These are phyloP conservation scores for Pholis gunnellus DNA, from an alignment of 2,113 vertebrate genomes.

Conservation along the genomic window DNA sequence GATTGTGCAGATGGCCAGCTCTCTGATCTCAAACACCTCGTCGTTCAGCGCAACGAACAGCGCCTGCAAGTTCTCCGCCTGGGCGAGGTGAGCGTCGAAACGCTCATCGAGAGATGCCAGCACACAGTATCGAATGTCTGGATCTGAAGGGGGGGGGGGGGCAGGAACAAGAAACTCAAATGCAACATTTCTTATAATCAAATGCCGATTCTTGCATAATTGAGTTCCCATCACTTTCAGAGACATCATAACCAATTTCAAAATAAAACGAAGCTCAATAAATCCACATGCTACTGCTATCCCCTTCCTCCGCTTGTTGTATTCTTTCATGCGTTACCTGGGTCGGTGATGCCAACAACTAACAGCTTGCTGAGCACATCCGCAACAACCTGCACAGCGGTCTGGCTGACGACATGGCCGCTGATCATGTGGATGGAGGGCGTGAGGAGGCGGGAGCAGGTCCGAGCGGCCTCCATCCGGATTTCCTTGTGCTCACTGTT, in stretches of 20 bases:
- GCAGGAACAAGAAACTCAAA: background rate
- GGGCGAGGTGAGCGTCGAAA: conserved; percentile 96
- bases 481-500: conserved; percentile 99
- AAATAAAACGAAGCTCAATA: background rate
- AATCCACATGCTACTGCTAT: background rate
- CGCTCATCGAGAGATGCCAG: conserved; percentile 97
- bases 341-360: conserved; percentile 98
- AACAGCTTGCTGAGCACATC: conserved; percentile 98
- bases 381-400: conserved; percentile 96
- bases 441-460: conserved; percentile 94
- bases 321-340: conserved; percentile 83
- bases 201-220: background rate
- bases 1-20: conserved; percentile 98
- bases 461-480: conserved; percentile 96
- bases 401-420: conserved; percentile 97
- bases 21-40: conserved; percentile 98
- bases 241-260: no score
- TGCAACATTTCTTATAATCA: background rate
- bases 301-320: background rate
- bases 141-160: conserved; percentile 85
- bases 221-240: background rate
- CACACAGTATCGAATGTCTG: conserved; percentile 98
- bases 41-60: conserved; percentile 98
- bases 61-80: conserved; percentile 97
- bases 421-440: conserved; percentile 97